Evolutionary conservation across 2,888 invertebrate species (phyloP).

Genomic region (Lepidochitona cinerea): DNA sequence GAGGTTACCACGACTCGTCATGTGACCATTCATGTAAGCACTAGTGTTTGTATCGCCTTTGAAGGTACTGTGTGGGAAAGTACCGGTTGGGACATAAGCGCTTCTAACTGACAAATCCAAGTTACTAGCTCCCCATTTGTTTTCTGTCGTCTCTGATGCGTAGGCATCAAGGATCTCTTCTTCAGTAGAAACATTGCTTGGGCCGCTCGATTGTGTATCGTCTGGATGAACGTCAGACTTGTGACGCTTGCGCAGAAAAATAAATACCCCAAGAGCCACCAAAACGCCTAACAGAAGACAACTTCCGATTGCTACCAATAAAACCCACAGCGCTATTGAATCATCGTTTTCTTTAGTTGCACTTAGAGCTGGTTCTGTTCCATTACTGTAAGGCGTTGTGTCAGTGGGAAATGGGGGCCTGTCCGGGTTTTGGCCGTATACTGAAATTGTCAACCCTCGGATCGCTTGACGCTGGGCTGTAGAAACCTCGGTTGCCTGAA

Average conservation of each 20-base stretch:
- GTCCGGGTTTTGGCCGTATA: background rate
- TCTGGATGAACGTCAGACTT: background rate
- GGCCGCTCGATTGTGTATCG: background rate
- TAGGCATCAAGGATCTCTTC: slow-evolving; percentile 8
- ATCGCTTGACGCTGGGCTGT: background rate
- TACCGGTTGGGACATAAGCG: background rate
- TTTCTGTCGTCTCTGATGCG: background rate
- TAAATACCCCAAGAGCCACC: background rate
- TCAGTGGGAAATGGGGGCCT: background rate
- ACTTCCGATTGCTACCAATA: background rate
- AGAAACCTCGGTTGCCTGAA: background rate
- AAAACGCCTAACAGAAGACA: background rate
- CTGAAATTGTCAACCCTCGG: background rate
- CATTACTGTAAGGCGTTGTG: background rate
- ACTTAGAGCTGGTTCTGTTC: background rate
- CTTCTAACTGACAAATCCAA: background rate
- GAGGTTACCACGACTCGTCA: background rate
- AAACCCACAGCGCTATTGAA: background rate
- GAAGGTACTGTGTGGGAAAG: background rate
- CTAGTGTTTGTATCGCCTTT: background rate
- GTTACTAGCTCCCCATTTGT: background rate
- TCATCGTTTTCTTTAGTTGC: background rate
- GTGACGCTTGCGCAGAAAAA: background rate
- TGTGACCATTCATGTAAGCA: background rate
- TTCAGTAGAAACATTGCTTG: slow-evolving; percentile 3